Base-by-base conservation (phyloP, 2,888 invertebrate genomes). In the Morpho achilles region DNA sequence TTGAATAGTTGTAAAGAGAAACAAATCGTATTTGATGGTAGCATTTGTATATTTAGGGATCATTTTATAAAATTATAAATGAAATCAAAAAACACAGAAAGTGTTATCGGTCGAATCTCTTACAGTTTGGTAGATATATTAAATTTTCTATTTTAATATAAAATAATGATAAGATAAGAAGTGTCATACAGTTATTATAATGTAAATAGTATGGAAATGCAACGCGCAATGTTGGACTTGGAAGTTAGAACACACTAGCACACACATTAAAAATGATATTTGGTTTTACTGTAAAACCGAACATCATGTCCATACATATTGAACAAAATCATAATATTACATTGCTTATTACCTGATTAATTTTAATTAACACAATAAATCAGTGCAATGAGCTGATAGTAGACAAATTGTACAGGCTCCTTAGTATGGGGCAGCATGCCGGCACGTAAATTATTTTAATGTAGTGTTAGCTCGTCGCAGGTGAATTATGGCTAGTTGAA, bases 121-220 rank as follows among this genome's bases (percentile, higher is more conserved):
- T 74, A 76, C 84, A 79, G 75, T 82, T 80, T 73, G 80, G 77
- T 87, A 87, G 84, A 74, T 84, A 82, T 84, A 84, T 84, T 73
- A 84, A 84, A 86, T 87, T 89, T 89, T 89, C 82, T 89, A 89
- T 89, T 89, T 89, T 89, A 89, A 87, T 89, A 89, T 86, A 85
- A 84, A 79, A 80, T 82, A 80, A 80, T 63, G 63, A 65, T 85
- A 84, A 83, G 78, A 70, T 77, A 43, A 79, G 70, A 74, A 74
- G 75, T 79, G 79, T 79, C 79, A 76, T 78, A 78, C 80, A 78
- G 56, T 66, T 77, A 78, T 74, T 71, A 69, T 72, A 82, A 58
- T 46, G 54, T 60, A 60, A 54, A 40, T 8, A 77, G 70, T 71
- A 74, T 71, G 47, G 8, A 51, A 32, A 32, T 5, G 23, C 42